A percentile compares a stretch with the other conserved stretches of the same genome.
Conservation (phyloP, 2,797 vertebrate genomes). For the Cichlasoma orientale region DNA sequence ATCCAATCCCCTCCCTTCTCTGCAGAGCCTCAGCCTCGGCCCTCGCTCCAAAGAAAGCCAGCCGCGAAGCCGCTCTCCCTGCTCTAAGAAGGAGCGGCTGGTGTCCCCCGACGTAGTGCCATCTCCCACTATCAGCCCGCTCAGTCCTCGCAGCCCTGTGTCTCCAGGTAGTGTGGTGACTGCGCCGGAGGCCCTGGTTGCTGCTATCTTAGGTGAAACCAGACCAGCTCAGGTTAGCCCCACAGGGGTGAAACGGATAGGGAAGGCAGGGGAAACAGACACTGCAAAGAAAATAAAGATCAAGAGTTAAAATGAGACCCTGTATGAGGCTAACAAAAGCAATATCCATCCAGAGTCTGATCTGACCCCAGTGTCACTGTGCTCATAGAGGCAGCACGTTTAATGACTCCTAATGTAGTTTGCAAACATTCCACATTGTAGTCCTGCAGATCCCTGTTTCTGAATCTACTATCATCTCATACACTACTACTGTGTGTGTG, state of each 20-base stretch:
- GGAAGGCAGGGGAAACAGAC: constrained; percentile 59
- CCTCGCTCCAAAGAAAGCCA: constrained; percentile 84
- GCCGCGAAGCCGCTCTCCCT: constrained; percentile 84
- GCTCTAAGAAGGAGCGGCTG: constrained; percentile 80
- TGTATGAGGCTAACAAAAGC: background rate
- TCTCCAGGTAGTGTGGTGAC: constrained; percentile 76
- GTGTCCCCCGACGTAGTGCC: constrained; percentile 70
- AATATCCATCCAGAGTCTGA: constrained; percentile 30
- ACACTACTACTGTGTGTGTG: constrained; percentile 49
- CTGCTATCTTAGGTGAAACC: constrained; percentile 82
- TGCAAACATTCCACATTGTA: constrained; percentile 69
- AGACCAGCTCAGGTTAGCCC: constrained; percentile 72
- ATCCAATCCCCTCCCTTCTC: constrained; percentile 79
- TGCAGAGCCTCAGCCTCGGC: constrained; percentile 85
- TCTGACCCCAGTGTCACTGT: constrained; percentile 49
- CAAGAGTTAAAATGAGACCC: constrained; percentile 19
- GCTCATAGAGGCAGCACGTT: constrained; percentile 51
- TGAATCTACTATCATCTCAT: constrained; percentile 52
- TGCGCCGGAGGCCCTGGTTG: constrained; percentile 81
- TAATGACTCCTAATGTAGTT: constrained; percentile 57
- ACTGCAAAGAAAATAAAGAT: constrained; percentile 28
- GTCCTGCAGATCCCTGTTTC: constrained; percentile 51
- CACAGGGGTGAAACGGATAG: constrained; percentile 59
- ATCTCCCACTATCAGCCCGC: constrained; percentile 71
- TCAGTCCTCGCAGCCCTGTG: constrained; percentile 75